Evolutionary conservation across 2,888 invertebrate genomes (phyloP), one percentile per base, ranked within the genome.

Genomic region (Eupelmus urozonus): DNA sequence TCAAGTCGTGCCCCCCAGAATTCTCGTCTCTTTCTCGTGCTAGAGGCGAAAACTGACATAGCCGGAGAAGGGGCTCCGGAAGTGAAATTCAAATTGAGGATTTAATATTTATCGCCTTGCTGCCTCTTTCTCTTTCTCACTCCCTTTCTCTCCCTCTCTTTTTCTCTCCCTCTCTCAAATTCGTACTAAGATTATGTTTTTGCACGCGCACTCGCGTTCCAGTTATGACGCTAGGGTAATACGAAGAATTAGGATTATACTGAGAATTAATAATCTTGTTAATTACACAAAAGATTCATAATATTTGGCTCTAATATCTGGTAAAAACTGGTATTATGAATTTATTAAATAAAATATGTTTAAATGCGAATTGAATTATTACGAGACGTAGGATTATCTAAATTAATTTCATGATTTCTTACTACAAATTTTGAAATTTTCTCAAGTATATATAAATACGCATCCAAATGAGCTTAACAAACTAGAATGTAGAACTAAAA

Each of bases 81-180:
- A 84, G 82, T 82, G 82, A 85, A 85, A 86, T 85, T 86, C 84
- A 86, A 86, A 85, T 86, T 85, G 85, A 85, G 84, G 83, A 82
- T 86, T 85, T 85, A 86, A 86, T 86, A 86, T 86, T 86, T 86
- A 86, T 86, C 85, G 82, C 60, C 18, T n/a, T 29, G 25, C 70
- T 53, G 29, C 67, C 60, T 55, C 66, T 20, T n/a, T 42, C 69
- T 34, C 9, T 55, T 45, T 73, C 53, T 62, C 49, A 49, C 60
- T 27, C 59, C 25, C 49, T 25, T 57, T 42, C 59, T 34, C 59
- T 63, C 55, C 20, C 63, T 13, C 51, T 27, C 59, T 13, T 3
- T 45, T 55, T 72, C 42, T 62, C 51, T 72, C 62, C 7, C 34
- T 45, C 71, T 49, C 23, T 71, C 42, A 67, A 40, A 55, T 67